phyloP scores from a whole-genome alignment of 2,113 vertebrate species.

The Suricata suricatta region DNA sequence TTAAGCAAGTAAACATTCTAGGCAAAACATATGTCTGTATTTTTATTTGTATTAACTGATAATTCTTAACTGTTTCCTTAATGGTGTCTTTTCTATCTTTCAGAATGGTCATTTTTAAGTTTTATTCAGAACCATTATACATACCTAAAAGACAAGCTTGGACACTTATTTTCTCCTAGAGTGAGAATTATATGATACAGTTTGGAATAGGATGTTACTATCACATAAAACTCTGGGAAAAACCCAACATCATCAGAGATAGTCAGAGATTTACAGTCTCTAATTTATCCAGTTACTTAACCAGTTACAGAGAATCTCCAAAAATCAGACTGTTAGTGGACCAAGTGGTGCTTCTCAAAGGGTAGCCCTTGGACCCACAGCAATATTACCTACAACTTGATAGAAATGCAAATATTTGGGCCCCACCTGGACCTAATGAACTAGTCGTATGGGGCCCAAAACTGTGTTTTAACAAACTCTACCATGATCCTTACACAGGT shows the following conservation, averaged over 20 bases:
- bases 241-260: neutral
- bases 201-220: neutral
- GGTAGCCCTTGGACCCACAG: neutral
- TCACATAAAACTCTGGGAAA: neutral
- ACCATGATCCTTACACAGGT: neutral
- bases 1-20: neutral
- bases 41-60: neutral
- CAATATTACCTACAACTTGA: neutral
- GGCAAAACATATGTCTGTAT: neutral
- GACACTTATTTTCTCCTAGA: neutral
- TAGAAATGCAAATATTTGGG: neutral
- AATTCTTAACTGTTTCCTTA: conserved; percentile 22
- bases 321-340: neutral
- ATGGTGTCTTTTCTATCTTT: neutral
- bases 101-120: conserved; percentile 23
- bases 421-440: neutral
- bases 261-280: neutral
- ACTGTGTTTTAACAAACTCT: neutral
- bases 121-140: conserved; percentile 8
- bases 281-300: neutral
- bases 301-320: neutral
- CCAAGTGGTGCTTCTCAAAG: neutral
- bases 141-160: neutral
- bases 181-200: neutral
- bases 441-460: neutral